Evolutionary conservation across 2,113 vertebrate genomes (phyloP).

Genomic region (Microtus pennsylvanicus): DNA sequence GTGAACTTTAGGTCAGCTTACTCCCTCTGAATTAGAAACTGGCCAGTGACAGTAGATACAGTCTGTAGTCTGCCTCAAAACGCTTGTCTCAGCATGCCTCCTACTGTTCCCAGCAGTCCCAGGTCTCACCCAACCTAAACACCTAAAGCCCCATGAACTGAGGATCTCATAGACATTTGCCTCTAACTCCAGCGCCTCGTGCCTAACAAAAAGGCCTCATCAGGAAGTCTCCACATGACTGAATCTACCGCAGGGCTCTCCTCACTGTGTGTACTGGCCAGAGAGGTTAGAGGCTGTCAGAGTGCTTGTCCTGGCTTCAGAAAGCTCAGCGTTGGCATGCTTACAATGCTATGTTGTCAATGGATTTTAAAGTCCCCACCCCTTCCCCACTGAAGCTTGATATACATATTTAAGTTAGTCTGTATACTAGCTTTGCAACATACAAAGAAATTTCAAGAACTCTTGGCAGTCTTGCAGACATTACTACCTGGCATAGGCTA

Average conservation of each 20-base stretch:
- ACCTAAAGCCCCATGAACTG: background rate
- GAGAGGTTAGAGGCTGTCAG: background rate
- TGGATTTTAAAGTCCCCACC: background rate
- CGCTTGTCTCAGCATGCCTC: background rate
- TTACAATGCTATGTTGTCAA: background rate
- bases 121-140: background rate
- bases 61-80: background rate
- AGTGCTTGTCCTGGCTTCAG: background rate
- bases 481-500: background rate
- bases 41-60: background rate
- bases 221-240: background rate
- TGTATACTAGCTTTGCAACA: background rate
- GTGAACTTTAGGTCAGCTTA: background rate
- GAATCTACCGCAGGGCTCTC: background rate
- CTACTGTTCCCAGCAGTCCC: background rate
- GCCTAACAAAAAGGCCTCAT: background rate
- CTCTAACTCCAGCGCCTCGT: background rate
- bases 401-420: constrained; percentile 1
- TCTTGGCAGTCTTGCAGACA: background rate
- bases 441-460: background rate
- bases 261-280: background rate
- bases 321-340: background rate
- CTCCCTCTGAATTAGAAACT: background rate
- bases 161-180: background rate
- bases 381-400: background rate